Conservation (phyloP, 2,797 vertebrate species). For the Acrossocheilus fasciatus region DNA sequence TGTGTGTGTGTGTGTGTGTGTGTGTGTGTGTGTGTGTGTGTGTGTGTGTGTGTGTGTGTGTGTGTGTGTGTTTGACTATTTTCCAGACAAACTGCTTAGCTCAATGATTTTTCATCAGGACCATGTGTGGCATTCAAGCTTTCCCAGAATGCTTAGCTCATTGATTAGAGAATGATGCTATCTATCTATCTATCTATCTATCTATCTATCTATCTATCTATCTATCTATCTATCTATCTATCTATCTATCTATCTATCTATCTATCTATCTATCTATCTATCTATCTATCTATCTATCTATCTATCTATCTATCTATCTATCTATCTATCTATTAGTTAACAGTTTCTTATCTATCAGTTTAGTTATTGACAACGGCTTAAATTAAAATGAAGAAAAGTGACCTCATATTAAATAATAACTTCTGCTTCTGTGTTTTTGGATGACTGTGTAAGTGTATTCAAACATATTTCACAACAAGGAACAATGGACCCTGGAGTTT, state of each 20-base stretch:
- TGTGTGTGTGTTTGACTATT: constrained; percentile 63
- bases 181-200: background rate
- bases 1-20: constrained; percentile 36
- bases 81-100: constrained; percentile 74
- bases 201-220: background rate
- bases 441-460: background rate
- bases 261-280: too few species aligned
- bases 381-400: background rate
- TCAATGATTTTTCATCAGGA: constrained; percentile 75
- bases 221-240: background rate
- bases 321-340: background rate
- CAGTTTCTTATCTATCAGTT: background rate
- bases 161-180: constrained; percentile 77
- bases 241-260: background rate
- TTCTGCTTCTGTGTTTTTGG: background rate
- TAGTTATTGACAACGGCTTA: background rate
- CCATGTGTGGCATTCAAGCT: constrained; percentile 71
- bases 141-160: constrained; percentile 77
- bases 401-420: background rate
- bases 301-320: background rate
- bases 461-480: background rate
- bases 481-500: background rate
- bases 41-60: constrained; percentile 31
- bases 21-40: background rate
- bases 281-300: constrained; percentile 55